Evolutionary conservation across 1,140 invertebrate species (phyloP).

Genomic region (Euborellia annulipes): DNA sequence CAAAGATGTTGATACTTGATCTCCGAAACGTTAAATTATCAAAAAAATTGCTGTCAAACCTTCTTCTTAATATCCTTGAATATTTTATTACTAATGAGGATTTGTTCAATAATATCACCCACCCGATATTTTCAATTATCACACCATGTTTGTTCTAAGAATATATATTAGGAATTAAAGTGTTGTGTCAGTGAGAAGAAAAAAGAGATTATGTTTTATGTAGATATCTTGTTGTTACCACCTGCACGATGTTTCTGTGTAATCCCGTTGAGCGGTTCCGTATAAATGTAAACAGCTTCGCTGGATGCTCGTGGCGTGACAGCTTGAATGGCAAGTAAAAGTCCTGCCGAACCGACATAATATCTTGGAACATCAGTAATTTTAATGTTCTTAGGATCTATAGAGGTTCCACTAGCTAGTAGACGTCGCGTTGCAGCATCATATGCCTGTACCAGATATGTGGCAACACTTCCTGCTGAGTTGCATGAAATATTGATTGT

Average conservation of each 20-base stretch:
- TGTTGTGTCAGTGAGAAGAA: too few species aligned
- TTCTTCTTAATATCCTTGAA: too few species aligned
- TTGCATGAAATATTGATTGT: slow-evolving; percentile 31
- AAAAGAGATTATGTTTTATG: too few species aligned
- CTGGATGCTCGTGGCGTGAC: slow-evolving; percentile 31
- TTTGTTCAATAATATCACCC: too few species aligned
- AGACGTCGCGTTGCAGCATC: slow-evolving; percentile 32
- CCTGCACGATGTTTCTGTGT: background rate
- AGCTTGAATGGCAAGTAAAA: slow-evolving; percentile 33
- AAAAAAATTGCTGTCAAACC: too few species aligned
- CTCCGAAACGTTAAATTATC: too few species aligned
- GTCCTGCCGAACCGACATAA: slow-evolving; percentile 25
- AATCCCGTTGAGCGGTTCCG: background rate
- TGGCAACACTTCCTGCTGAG: slow-evolving; percentile 23
- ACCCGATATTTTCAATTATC: too few species aligned
- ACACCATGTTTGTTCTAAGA: too few species aligned
- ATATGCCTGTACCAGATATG: slow-evolving; percentile 36
- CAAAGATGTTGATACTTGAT: too few species aligned
- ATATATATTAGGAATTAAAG: too few species aligned
- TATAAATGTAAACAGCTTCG: slow-evolving; percentile 24
- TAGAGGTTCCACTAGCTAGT: slow-evolving; percentile 32
- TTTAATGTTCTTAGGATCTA: slow-evolving; percentile 30
- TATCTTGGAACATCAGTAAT: slow-evolving; percentile 30
- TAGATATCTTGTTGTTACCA: background rate
- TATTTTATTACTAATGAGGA: too few species aligned